Evolutionary conservation across 2,113 vertebrate genomes (phyloP), one percentile per base, ranked within the genome.

Genomic region (Sialia sialis): DNA sequence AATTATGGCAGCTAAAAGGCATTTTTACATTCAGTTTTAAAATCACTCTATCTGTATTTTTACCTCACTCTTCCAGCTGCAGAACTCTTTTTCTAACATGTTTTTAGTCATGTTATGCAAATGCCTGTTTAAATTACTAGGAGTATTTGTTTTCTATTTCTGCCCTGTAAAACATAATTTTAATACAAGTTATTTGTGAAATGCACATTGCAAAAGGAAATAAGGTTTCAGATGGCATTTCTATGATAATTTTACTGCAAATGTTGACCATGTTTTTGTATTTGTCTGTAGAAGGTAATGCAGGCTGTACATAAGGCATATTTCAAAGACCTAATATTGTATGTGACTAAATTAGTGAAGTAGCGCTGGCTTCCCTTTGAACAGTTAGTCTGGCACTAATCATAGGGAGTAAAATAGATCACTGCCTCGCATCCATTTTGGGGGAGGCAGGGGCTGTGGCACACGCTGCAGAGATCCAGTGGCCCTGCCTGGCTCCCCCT

Each of bases 161-260:
- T 97, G 95, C 96, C 97, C 97, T 97, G 98, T 98, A 98, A 98
- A 98, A 98, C 98, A 98, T 98, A 97, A 98, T 98, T 98, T 98
- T 98, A 98, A 98, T 98, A 98, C 97, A 97, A 97, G 97, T 98
- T 98, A 98, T 98, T 98, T 98, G 97, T 97, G 98, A 97, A 97
- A 98, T 95, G 97, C 96, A 91, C 97, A 95, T 93, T 97, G 96
- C 97, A 97, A 98, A 96, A 97, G 97, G 97, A 98, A 98, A 98
- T 98, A 98, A 98, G 98, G 95, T 97, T 98, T 97, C 95, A 97
- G 97, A 98, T 98, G 97, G 97, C 97, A 97, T 98, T 98, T 98
- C 98, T 98, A 98, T 98, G 98, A 98, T 98, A 98, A 98, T 98
- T 98, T 98, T 97, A 97, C 97, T 97, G 97, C 98, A 94, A 97